Conservation (phyloP, 2,113 vertebrate genomes). For the Sporophila hypoxantha region DNA sequence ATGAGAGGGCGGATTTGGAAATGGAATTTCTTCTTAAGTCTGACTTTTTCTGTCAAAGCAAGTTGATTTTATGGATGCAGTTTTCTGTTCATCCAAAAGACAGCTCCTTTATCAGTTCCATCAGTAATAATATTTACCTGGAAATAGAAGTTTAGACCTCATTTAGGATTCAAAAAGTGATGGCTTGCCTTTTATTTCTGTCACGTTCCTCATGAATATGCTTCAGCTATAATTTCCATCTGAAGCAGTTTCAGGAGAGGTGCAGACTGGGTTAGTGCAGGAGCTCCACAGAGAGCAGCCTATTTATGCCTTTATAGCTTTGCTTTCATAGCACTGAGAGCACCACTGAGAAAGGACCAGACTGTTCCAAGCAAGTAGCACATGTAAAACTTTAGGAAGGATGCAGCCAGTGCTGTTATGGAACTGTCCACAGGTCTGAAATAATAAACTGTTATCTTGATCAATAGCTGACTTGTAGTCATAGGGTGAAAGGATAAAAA, state of each 20-base stretch:
- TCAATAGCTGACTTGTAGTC: not conserved
- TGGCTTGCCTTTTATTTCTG: not conserved
- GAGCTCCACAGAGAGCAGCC: not conserved
- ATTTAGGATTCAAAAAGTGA: not conserved
- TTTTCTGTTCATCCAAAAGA: not conserved
- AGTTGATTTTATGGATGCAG: not conserved
- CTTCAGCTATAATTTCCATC: not conserved
- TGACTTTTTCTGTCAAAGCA: not conserved
- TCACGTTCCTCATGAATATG: not conserved
- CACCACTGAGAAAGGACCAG: not conserved
- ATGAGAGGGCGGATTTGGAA: not conserved
- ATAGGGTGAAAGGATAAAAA: not conserved
- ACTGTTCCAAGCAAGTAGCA: not conserved
- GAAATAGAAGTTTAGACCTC: not conserved
- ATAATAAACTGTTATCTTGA: not conserved
- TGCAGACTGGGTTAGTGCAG: not conserved
- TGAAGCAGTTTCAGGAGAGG: not conserved
- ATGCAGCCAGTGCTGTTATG: not conserved
- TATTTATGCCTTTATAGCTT: not conserved
- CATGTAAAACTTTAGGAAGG: not conserved
- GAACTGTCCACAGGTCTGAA: not conserved
- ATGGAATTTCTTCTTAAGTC: not conserved
- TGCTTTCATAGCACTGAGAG: not conserved
- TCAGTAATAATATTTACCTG: slow-evolving; percentile 7
- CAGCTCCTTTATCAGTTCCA: not conserved